Evolutionary conservation across 1,140 invertebrate genomes (phyloP), one percentile per base, ranked within the genome.

Genomic region (Stegodyphus dumicola): DNA sequence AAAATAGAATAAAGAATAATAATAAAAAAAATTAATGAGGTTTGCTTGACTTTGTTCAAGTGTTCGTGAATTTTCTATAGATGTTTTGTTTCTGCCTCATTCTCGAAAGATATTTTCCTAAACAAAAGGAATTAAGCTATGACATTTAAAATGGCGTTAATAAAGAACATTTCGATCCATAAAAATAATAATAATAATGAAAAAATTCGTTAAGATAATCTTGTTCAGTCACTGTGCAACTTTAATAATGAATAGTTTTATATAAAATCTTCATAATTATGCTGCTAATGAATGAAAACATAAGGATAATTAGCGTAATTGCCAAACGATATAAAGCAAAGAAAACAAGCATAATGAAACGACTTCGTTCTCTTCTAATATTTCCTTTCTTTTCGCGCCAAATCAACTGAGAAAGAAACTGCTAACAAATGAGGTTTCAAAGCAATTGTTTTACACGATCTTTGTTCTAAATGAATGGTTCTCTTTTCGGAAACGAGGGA

Each of bases 261-360:
- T 81, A 73, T 69, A 70, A 80, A 81, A 56, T 65, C 66, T 81
- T 81, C 67, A 81, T 81, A 81, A 81, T 81, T 81, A 73, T 69
- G 56, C 33, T 11, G 67, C 70, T 81, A 81, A 81, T 67, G 78
- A 81, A 81, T 81, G 78, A 81, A 81, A 81, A 81, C 78, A 81
- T 81, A 81, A 73, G 78, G 67, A 81, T 81, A 81, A 81, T 81
- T 81, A 81, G 78, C 69, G 52, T 81, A 81, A 81, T 81, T 81
- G 78, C 78, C 56, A 73, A 81, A 73, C 78, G 69, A 81, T 81
- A 67, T 60, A 11, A 64, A 56, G 13, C 60, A 81, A 81, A 51
- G 66, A 81, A 81, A 73, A 81, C 53, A 64, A n/a, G 56, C 33
- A 48, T 81, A 73, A 77, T 77, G 76, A 77, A 73, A 81, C 71